Base-by-base conservation (phyloP, 2,113 vertebrate species). In the Chrysochloris asiatica region DNA sequence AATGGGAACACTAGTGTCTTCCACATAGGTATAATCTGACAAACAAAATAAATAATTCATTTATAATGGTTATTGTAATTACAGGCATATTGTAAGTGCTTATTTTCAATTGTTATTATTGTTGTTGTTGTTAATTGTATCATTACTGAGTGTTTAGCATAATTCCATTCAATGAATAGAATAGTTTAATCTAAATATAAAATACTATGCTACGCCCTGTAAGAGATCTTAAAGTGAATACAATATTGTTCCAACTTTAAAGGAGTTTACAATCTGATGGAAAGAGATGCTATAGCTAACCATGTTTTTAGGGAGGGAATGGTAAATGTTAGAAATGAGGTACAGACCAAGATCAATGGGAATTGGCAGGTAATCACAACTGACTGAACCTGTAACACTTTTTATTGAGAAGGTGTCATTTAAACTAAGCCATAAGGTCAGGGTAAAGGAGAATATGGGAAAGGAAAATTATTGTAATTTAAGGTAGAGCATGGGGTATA, bases 161-260 rank as follows among this genome's bases (percentile, higher is more conserved):
- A 84, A 88, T 73, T 82, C 59, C 47, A 63, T 43, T 91, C 59
- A 2, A 10, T 13, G 36, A 92, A 12, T 11, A 76, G 10, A 89
- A 36, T 28, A 89, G 28, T 61, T 89, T 83, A 73, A 77, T 86
- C 38, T 82, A 78, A 82, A 88, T 86, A 65, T 30, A 52, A 80
- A 88, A 92, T 52, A n/a, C 28, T n/a, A 16, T 52, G 33, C 56
- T 61, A 33, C 72, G 43, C 33, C 50, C 19, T 63, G 1, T 43
- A 69, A 76, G 69, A 86, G 22, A 77, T 63, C 50, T 3, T 33
- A 36, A 88, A 50, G 36, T 48, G 45, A 69, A 65, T 63, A 50
- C 77, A 16, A 65, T 33, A n/a, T 48, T 33, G 9, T 50, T 83
- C 56, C 47, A 78, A 61, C 33, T 38, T 90, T 61, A 86, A 80